Base-by-base conservation (phyloP, 2,888 invertebrate genomes). In the Auanema freiburgensis region DNA sequence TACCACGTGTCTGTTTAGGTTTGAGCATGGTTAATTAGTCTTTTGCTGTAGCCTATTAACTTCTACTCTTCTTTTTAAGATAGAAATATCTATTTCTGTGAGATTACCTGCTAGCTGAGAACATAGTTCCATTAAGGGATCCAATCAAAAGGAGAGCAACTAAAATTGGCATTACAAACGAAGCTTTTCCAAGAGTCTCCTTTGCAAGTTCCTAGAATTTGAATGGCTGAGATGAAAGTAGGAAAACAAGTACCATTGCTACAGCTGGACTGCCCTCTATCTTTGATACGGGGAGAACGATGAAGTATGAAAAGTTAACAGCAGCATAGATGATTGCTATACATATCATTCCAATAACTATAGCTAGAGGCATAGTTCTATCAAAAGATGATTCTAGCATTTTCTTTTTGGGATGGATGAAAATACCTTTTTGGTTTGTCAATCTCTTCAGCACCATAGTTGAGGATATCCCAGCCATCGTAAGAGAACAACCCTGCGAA, bases 401-500 rank as follows among this genome's bases (percentile, higher is more conserved):
- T n/a, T n/a, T n/a, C n/a, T n/a, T n/a, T 18, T 18, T 14, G 4
- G n/a, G 46, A 46, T 18, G 16, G 10, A 46, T 18, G 23, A 21
- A 6, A 52, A 21, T 12, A 76, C 76, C 74, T 51, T 55, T 73
- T 74, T 16, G 81, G 81, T 43, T 79, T 79, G 43, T 81, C 76
- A 16, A 81, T 73, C 55, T 82, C 82, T 44, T 77, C 80, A 21
- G 73, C 75, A 42, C 82, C 82, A 63, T 77, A 79, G 58, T 83
- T 83, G n/a, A 83, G 67, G 65, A 82, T 77, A 57, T 81, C 79
- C 79, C 79, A 82, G 0, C 81, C 81, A 61, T 81, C 81, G 57
- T 81, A 76, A 1, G 76, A 76, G 55, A 67, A 76, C 5, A 76
- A 67, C 21, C 76, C 79, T 42, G 79, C 74, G 59, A 81, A 81